Percentiles rank a stretch among this genome's conserved stretches.
Conservation (phyloP, 1,140 invertebrate species). For the Rhyacophila brunnea region DNA sequence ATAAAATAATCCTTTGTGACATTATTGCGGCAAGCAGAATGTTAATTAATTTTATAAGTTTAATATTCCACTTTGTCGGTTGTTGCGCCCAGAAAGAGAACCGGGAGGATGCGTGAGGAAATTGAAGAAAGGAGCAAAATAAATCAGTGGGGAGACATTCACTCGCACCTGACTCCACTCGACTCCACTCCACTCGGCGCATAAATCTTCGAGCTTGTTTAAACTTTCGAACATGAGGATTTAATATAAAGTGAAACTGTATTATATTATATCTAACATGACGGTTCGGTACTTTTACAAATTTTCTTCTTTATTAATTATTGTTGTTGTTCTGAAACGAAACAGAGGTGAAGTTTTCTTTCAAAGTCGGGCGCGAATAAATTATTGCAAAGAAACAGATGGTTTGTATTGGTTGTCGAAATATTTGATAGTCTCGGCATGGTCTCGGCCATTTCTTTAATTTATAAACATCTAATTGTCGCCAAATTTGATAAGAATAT, state of each 20-base stretch:
- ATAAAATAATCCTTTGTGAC: constrained; percentile 36
- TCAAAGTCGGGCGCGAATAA: neutral
- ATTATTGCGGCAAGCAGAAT: constrained; percentile 33
- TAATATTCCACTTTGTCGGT: constrained; percentile 26
- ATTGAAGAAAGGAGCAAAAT: constrained; percentile 34
- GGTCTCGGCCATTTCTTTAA: too few relatives aligned
- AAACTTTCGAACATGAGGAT: constrained; percentile 35
- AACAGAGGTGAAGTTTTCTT: neutral
- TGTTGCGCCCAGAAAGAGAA: constrained; percentile 4
- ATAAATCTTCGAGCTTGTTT: constrained; percentile 35
- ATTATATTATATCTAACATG: constrained; percentile 26
- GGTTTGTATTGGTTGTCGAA: too few relatives aligned
- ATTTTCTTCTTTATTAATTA: constrained; percentile 12
- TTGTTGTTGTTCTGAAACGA: neutral
- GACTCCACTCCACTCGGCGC: constrained; percentile 26
- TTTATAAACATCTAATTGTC: too few relatives aligned
- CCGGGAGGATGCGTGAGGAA: constrained; percentile 29
- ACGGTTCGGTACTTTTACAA: constrained; percentile 21
- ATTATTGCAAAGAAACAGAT: too few relatives aligned
- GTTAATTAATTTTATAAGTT: constrained; percentile 37
- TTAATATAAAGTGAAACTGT: constrained; percentile 33
- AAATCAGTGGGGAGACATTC: constrained; percentile 31
- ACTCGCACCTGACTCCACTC: constrained; percentile 35
- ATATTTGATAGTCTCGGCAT: too few relatives aligned
- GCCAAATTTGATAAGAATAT: too few relatives aligned